phyloP scores from a whole-genome alignment of 2,113 vertebrate genomes.

The Eubucco bourcierii region DNA sequence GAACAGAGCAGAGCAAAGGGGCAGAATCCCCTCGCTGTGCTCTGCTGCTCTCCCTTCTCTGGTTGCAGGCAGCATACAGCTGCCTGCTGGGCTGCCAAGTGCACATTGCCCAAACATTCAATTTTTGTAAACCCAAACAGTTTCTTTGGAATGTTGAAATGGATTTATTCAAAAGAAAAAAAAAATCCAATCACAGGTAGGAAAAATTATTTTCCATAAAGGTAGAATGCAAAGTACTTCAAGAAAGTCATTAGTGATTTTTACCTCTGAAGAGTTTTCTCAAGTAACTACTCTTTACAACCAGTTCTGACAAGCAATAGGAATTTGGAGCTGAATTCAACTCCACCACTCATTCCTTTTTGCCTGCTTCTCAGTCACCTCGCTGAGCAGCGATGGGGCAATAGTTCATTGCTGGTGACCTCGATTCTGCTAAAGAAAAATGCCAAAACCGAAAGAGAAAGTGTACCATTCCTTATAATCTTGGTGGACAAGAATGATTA shows the following conservation, averaged over 20 bases:
- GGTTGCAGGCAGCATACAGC: too few relatives aligned
- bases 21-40: too few relatives aligned
- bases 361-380: neutral
- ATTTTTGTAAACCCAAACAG: neutral
- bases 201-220: neutral
- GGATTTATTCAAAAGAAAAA: neutral
- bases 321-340: neutral
- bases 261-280: neutral
- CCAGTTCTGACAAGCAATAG: neutral
- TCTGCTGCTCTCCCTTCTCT: too few relatives aligned
- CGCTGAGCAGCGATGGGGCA: neutral
- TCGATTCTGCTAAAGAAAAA: neutral
- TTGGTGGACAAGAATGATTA: neutral
- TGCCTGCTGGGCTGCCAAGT: too few relatives aligned
- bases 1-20: too few relatives aligned
- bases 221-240: neutral
- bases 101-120: neutral
- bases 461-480: neutral
- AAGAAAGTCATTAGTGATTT: neutral
- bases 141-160: neutral
- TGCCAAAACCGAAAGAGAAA: neutral
- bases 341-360: neutral
- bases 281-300: neutral
- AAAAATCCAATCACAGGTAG: neutral
- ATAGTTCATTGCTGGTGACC: neutral